These are phyloP conservation scores for Eubasilissa splendida DNA, from an alignment of 2,888 invertebrate species.

Conservation along the genomic window DNA sequence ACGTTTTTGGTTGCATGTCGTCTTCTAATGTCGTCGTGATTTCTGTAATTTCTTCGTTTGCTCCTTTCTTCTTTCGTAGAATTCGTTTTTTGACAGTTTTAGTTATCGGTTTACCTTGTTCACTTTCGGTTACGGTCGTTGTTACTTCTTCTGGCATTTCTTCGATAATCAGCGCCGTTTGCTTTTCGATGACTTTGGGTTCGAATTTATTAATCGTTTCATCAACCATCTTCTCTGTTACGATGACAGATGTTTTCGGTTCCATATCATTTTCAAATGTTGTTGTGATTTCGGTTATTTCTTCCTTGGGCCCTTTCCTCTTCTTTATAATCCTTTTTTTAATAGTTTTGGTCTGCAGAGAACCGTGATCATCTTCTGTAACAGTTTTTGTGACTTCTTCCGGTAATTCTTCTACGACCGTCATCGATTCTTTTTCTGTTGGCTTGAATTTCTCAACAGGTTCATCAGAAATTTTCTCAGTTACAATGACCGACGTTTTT, in stretches of 20 bases:
- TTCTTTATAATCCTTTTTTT: conserved; percentile 64
- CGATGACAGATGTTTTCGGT: conserved; percentile 59
- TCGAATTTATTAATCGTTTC: conserved; percentile 59
- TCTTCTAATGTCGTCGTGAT: conserved; percentile 61
- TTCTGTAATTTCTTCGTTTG: conserved; percentile 63
- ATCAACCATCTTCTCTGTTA: conserved; percentile 60
- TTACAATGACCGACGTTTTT: conserved; percentile 60
- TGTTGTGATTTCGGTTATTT: conserved; percentile 64
- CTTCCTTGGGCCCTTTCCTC: conserved; percentile 64
- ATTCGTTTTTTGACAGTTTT: conserved; percentile 61
- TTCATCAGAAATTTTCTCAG: conserved; percentile 59
- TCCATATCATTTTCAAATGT: conserved; percentile 61
- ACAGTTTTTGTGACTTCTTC: conserved; percentile 64
- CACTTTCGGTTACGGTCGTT: conserved; percentile 58
- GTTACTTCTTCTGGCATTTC: conserved; percentile 62
- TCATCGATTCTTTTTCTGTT: background rate
- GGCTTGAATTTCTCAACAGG: conserved; percentile 51
- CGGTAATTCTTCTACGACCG: conserved; percentile 63
- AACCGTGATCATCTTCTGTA: conserved; percentile 60
- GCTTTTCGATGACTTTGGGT: background rate
- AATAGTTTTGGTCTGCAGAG: conserved; percentile 62
- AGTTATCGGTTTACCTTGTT: conserved; percentile 63
- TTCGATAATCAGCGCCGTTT: conserved; percentile 45
- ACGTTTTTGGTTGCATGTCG: conserved; percentile 56
- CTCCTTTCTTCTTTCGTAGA: conserved; percentile 61